Evolutionary conservation across 2,888 invertebrate species (phyloP), one percentile per base, ranked within the genome.

Genomic region (Emmelina monodactyla): DNA sequence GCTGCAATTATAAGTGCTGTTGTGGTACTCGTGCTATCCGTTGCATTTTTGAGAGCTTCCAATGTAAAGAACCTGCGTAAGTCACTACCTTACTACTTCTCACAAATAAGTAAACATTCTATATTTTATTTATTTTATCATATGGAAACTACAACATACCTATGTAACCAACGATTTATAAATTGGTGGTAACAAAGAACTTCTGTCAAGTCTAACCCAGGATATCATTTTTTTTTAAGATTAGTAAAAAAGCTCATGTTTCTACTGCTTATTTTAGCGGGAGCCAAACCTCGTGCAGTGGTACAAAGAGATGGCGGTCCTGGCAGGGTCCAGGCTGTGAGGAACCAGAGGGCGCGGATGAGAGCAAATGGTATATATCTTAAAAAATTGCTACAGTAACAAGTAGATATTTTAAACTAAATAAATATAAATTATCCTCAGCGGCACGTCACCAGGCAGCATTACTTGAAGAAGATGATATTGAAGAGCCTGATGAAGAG

Each of bases 291-390:
- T 7, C 58, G 71, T 40, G 65, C 73, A 34, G 72, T 67, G 1
- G 68, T 49, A 2, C 73, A 63, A 35, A 57, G 71, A 45, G 83
- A 85, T 58, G 85, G 84, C 31, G 83, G 82, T 0, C 85, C 85
- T 13, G 82, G 89, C 33, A 80, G 90, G 51, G 88, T 88, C 1
- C 88, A 88, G 51, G 87, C 88, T 19, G 86, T 87, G 3, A 82
- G 91, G 43, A 89, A 89, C 62, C 86, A 88, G 51, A 83, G 90
- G 32, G 85, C 84, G 22, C 72, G 88, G 38, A 79, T 87, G 72
- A 79, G 86, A 56, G 84, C 82, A 9, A 82, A 82, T 61, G 82
- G 80, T 79, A 65, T 47, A 9, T 31, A 13, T 31, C n/a, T n/a
- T n/a, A n/a, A n/a, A n/a, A n/a, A n/a, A n/a, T n/a, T n/a, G n/a